Evolutionary conservation across 64 coral and sea anemone genomes (phyloP).

Genomic region (Acropora tenuis): DNA sequence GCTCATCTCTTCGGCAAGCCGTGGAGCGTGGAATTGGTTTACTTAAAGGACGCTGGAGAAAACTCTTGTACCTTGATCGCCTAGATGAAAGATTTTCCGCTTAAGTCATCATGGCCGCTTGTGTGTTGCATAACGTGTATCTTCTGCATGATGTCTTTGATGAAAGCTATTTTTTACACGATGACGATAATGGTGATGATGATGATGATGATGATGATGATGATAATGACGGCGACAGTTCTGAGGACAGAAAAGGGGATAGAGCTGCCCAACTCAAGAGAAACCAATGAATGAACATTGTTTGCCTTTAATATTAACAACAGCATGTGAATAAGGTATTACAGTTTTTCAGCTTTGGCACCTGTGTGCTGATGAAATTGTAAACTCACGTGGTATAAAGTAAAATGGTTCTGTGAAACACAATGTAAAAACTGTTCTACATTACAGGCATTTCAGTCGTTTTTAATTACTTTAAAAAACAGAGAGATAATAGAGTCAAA

Average conservation of each 20-base stretch:
- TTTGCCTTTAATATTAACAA: constrained; percentile 10
- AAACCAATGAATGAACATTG: constrained; percentile 32
- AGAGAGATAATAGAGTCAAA: not conserved
- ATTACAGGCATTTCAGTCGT: too few species aligned
- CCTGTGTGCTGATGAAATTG: too few species aligned
- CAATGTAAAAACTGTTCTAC: too few species aligned
- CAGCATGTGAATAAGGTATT: too few species aligned
- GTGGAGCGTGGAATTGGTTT: constrained; percentile 35
- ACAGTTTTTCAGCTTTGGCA: too few species aligned
- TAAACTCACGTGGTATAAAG: too few species aligned
- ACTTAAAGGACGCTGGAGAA: constrained; percentile 52
- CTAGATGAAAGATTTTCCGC: constrained; percentile 22
- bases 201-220: constrained; percentile 14
- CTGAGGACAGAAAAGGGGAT: not conserved
- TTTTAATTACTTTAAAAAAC: not conserved
- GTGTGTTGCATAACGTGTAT: constrained; percentile 47
- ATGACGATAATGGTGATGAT: constrained; percentile 6
- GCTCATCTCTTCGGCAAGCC: constrained; percentile 42
- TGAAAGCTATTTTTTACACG: constrained; percentile 26
- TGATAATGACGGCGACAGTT: constrained; percentile 10
- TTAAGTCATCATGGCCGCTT: constrained; percentile 37
- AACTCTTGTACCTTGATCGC: constrained; percentile 28
- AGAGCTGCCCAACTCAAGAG: constrained; percentile 31
- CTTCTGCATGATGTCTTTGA: constrained; percentile 33
- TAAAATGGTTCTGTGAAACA: too few species aligned